A percentile compares a stretch with the other conserved stretches of the same genome.
phyloP scores from a whole-genome alignment of 2,888 invertebrate species.

The Ormyrus labotus region DNA sequence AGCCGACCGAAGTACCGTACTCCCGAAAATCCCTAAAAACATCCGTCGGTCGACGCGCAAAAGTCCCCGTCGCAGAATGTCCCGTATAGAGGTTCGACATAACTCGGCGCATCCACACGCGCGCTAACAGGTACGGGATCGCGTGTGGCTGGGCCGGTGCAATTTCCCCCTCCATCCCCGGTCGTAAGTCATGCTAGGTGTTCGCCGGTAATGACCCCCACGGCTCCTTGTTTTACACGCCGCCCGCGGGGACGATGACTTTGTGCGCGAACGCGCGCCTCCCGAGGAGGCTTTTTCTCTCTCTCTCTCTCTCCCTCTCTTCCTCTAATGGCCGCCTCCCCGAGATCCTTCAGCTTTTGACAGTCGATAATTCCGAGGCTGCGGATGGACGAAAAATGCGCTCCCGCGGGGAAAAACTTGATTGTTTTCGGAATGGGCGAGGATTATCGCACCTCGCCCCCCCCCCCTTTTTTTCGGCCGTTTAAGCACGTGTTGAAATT shows the following conservation, averaged over 20 bases:
- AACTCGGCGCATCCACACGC: neutral
- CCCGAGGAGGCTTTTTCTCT: constrained; percentile 15
- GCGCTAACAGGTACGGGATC: constrained; percentile 57
- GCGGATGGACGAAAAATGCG: neutral
- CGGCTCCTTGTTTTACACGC: constrained; percentile 71
- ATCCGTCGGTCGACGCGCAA: no score
- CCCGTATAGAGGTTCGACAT: neutral
- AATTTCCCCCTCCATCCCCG: constrained; percentile 58
- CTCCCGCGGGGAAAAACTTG: neutral
- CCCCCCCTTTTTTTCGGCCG: neutral
- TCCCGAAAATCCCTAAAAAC: no score
- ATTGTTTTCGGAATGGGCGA: constrained; percentile 1
- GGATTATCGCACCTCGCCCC: neutral
- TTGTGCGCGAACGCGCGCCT: constrained; percentile 53
- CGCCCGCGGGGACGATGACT: constrained; percentile 47
- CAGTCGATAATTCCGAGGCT: constrained; percentile 26
- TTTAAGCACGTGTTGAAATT: constrained; percentile 25
- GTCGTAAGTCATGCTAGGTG: constrained; percentile 71
- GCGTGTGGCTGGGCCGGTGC: constrained; percentile 61
- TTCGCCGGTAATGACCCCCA: constrained; percentile 69
- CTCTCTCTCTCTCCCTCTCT: constrained; percentile 4
- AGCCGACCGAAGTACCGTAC: no score
- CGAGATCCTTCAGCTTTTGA: constrained; percentile 10
- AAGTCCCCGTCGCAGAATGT: neutral
- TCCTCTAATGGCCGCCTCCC: neutral